Base-by-base conservation (phyloP, 2,888 invertebrate genomes). In the Pachydiplax longipennis region DNA sequence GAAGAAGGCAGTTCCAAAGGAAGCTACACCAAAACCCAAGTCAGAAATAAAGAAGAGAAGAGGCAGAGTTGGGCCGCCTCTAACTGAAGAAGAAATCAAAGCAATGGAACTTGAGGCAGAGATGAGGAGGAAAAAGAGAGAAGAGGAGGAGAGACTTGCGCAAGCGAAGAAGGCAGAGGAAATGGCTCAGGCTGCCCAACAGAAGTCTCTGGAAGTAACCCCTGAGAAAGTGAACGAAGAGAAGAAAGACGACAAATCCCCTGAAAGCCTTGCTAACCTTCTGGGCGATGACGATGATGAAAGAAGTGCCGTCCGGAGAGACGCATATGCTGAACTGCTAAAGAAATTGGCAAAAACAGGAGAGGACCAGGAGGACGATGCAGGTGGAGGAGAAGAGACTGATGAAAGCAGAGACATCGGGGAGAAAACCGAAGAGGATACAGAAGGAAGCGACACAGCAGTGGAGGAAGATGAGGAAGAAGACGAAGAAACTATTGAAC, bases 11-110 rank as follows among this genome's bases (percentile, higher is more conserved):
- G 61, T 61, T 0, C 58, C 87, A 12, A 87, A 87, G 31, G 87
- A 87, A 40, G 61, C 3, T 10, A 25, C 48, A 18, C 31, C n/a
- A 0, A 87, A 87, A 37, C 87, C 87, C 4, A 87, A 61, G 31
- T 37, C 22, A 3, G 87, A 87, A 22, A n/a, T 61, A 37, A 87
- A 87, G 37, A 87, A 87, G 61, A 87, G 87, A 5, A 37, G 87
- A 18, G 87, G 87, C 18, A 87, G 87, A 87, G 87, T 87, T n/a
- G 87, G 87, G 12, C 87, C 87, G 31, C 87, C 87, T 8, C 61
- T 87, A 6, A 87, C 87, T 15, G 61, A 87, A n/a, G 87, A 87
- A 37, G 87, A 87, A 40, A 87, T 61, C 35, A 31, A 25, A 18
- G 87, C 58, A 2, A 12, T 61, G 61, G 87, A 87, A 37, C 37